These are phyloP conservation scores for Lacerta agilis DNA, from an alignment of 2,797 vertebrate genomes.

Conservation along the genomic window DNA sequence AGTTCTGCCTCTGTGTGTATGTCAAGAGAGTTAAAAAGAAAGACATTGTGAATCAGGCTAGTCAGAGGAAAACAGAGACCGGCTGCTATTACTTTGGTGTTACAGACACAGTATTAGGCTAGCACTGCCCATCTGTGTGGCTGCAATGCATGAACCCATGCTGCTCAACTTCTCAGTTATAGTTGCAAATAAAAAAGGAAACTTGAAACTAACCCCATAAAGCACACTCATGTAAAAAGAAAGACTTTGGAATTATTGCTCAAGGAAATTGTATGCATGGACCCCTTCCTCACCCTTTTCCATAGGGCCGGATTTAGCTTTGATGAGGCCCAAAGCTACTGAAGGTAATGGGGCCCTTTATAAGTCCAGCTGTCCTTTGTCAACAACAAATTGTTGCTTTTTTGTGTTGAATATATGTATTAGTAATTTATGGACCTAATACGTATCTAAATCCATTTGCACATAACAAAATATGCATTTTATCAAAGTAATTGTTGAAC, in stretches of 20 bases:
- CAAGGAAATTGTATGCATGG: not conserved
- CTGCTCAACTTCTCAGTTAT: too few relatives aligned
- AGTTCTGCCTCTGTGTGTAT: not conserved
- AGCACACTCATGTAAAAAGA: not conserved
- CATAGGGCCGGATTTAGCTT: too few relatives aligned
- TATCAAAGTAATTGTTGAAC: too few relatives aligned
- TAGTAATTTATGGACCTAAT: too few relatives aligned
- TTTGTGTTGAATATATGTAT: too few relatives aligned
- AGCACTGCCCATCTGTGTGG: not conserved
- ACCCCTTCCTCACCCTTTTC: not conserved
- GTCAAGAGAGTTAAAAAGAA: not conserved
- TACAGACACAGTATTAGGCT: not conserved
- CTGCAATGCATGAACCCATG: not conserved
- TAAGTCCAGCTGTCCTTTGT: too few relatives aligned
- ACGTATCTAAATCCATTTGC: too few relatives aligned
- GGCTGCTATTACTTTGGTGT: not conserved
- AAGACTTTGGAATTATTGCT: not conserved
- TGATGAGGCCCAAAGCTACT: too few relatives aligned
- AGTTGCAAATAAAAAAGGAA: not conserved
- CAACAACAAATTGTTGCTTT: too few relatives aligned
- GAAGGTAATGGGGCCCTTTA: too few relatives aligned
- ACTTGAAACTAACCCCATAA: not conserved
- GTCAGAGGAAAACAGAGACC: not conserved
- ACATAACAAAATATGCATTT: too few relatives aligned
- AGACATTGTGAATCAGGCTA: not conserved